Evolutionary conservation across 2,888 invertebrate species (phyloP), one percentile per base, ranked within the genome.

Genomic region (Amphipyra berbera): DNA sequence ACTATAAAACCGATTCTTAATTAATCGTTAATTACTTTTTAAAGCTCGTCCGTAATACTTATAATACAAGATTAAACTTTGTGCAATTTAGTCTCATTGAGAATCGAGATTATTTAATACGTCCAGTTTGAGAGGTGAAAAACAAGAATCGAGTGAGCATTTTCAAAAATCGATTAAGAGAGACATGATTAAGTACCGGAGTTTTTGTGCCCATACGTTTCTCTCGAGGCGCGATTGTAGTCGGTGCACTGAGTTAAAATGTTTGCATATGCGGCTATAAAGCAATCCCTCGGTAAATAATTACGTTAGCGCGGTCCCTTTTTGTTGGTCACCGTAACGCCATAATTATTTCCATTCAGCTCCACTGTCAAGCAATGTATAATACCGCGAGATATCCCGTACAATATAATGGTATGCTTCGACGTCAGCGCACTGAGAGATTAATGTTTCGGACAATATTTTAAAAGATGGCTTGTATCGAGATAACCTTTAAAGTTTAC

Each of bases 81-180:
- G 80, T 76, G 87, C 88, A 90, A 90, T 91, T 90, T 89, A 88
- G 83, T 83, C 87, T 86, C 86, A 90, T 87, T 88, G 86, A 73
- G 79, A 83, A 80, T 82, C 82, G 82, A 81, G 80, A 87, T 89
- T 89, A 90, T 90, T 90, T 89, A 90, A 90, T 88, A 82, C 81
- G 78, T 74, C 77, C 83, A 77, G 81, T 70, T 61, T 67, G 76
- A 81, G 84, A 87, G 83, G 86, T 88, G 90, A 88, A 90, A 91
- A 92, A 90, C 89, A 90, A 90, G 85, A 85, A 84, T 75, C 79
- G 82, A 81, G 82, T 68, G 60, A 15, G 61, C 68, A 73, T 85
- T 91, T 92, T 90, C 87, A 88, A 90, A 93, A 92, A 92, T 92
- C 92, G 92, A 93, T 93, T 92, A 92, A 88, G 88, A 82, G 72